Evolutionary conservation across 2,797 vertebrate species (phyloP), one percentile per base, ranked within the genome.

Genomic region (Microcaecilia unicolor): DNA sequence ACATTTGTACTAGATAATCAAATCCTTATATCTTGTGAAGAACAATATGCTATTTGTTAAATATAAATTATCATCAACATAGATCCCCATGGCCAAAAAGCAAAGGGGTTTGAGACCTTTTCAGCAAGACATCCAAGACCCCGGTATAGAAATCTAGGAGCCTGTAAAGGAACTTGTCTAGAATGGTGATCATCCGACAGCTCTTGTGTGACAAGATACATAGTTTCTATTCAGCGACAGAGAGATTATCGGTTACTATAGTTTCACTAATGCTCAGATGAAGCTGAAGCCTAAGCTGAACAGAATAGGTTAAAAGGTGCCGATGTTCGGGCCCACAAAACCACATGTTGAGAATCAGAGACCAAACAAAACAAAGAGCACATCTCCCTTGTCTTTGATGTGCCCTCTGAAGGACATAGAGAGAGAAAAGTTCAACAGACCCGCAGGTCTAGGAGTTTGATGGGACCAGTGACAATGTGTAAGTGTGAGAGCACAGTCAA

Each of bases 161-260:
- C 84, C 89, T 84, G 85, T 84, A 75, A 87, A 89, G 89, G 84
- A 89, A 88, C 90, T 89, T 85, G 85, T 89, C 86, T 84, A 77
- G 72, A 86, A 89, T 63, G 61, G 83, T 85, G 89, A 95, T 90
- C 85, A 69, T 70, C 78, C 66, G 70, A 72, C 80, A 81, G 89
- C 86, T 86, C 89, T 83, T 81, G 86, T 92, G 89, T 86, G 90
- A 97, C 92, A 93, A 96, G 92, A 95, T 96, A 97, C 93, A 98
- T 97, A 97, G 92, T 89, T 97, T 93, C 92, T 90, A 93, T 98
- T 97, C 89, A 97, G 80, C 64, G 49, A 81, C 83, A 76, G 87
- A 85, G 88, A 93, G 91, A 94, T 98, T 97, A 98, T 89, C 78
- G 86, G 94, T 98, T 98, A 97, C 94, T 96, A 98, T 98, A 98